Percentiles rank a stretch among this genome's conserved stretches.
These are phyloP conservation scores for Haliclona indistincta DNA, from an alignment of 37 sponge, comb jelly and placozoan species.

Conservation along the genomic window DNA sequence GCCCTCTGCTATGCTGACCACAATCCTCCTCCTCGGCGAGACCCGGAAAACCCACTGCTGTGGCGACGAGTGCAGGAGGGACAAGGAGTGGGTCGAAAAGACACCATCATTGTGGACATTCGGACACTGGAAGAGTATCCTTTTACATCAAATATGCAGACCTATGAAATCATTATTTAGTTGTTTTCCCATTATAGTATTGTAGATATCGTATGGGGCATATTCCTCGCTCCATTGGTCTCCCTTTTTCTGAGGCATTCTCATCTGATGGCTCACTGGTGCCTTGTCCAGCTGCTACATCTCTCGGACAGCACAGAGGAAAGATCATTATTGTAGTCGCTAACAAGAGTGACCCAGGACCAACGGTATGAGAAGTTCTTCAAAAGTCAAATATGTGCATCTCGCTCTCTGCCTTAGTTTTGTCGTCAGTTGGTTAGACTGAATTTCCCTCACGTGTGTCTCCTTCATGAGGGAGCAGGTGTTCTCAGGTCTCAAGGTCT, in stretches of 20 bases:
- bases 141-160: background rate
- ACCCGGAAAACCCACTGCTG: background rate
- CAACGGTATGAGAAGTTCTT: constrained; percentile 33
- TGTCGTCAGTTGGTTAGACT: constrained; percentile 73
- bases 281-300: background rate
- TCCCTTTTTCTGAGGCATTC: constrained; percentile 72
- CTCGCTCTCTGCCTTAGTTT: constrained; percentile 60
- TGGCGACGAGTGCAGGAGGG: background rate
- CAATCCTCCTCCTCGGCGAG: background rate
- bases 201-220: constrained; percentile 69
- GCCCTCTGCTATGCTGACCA: constrained; percentile 31
- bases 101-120: constrained; percentile 66
- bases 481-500: constrained; percentile 65
- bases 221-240: constrained; percentile 61
- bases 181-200: background rate
- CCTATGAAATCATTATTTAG: background rate
- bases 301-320: constrained; percentile 24
- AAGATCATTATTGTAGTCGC: constrained; percentile 59
- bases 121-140: constrained; percentile 79
- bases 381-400: background rate
- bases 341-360: constrained; percentile 39
- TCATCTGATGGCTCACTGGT: constrained; percentile 50
- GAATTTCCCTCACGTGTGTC: constrained; percentile 75
- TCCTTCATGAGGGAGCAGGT: constrained; percentile 66
- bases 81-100: constrained; percentile 9